Percentiles rank a stretch among this genome's conserved stretches.
Conservation (phyloP, 2,113 vertebrate species). For the Ictidomys tridecemlineatus region DNA sequence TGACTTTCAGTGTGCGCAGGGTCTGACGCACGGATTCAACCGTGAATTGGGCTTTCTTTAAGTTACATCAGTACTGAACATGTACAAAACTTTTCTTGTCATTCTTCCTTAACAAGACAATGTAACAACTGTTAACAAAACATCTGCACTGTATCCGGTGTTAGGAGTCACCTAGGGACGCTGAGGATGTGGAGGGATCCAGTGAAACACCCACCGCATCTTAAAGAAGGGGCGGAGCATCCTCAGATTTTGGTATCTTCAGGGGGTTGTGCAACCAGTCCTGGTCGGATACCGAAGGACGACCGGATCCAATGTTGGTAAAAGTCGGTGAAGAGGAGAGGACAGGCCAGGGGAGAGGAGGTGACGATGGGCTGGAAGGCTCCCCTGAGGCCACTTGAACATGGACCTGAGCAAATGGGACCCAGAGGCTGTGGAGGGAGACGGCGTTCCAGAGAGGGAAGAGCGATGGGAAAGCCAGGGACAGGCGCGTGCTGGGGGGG, state of each 20-base stretch:
- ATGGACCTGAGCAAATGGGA: background rate
- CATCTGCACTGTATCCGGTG: background rate
- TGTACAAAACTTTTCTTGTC: too few species aligned
- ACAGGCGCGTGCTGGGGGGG: accelerated
- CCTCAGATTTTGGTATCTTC: background rate
- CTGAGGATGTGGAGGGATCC: background rate
- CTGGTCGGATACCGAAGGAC: background rate
- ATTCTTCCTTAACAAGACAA: too few species aligned
- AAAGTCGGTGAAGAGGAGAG: background rate
- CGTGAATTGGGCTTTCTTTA: too few species aligned
- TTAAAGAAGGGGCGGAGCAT: background rate
- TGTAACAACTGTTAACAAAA: too few species aligned
- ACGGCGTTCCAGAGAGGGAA: background rate
- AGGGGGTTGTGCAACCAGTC: background rate
- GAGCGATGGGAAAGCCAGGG: background rate
- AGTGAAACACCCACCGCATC: background rate
- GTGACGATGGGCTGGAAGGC: background rate
- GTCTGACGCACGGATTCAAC: too few species aligned
- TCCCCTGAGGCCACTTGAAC: background rate
- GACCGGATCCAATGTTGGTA: background rate
- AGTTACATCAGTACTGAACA: too few species aligned
- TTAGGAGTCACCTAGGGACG: background rate
- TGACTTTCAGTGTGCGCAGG: too few species aligned
- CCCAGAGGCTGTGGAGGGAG: background rate
- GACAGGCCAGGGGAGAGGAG: background rate